Conservation (phyloP, 2,797 vertebrate genomes). For the Vultur gryphus region DNA sequence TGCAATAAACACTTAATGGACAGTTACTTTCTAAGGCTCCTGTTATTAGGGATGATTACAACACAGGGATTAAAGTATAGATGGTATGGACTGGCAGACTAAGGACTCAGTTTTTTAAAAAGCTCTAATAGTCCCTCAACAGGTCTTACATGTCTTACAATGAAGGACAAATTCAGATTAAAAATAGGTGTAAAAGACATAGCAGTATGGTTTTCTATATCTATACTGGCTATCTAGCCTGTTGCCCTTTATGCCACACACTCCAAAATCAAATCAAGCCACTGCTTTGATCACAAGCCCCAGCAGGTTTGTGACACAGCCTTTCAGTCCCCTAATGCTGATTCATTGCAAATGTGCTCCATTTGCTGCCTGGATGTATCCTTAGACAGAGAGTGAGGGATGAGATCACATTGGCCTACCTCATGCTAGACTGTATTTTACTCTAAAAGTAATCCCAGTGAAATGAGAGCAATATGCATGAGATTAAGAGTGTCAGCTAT, state of each 20-base stretch:
- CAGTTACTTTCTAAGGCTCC: background rate
- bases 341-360: background rate
- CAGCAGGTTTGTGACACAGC: background rate
- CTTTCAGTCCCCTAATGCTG: background rate
- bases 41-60: background rate
- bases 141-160: background rate
- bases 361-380: background rate
- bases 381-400: background rate
- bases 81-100: background rate
- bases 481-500: background rate
- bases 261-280: background rate
- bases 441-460: background rate
- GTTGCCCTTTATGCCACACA: background rate
- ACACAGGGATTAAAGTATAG: background rate
- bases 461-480: background rate
- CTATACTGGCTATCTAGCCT: background rate
- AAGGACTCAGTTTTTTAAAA: background rate
- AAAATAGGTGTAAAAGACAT: background rate
- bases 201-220: background rate
- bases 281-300: background rate
- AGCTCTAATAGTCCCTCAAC: background rate
- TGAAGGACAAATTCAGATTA: background rate
- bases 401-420: background rate
- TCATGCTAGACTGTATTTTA: background rate
- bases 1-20: background rate